Percentiles rank a stretch among this genome's conserved stretches.
Conservation (phyloP, 2,888 invertebrate genomes). For the Hypolimnas misippus region DNA sequence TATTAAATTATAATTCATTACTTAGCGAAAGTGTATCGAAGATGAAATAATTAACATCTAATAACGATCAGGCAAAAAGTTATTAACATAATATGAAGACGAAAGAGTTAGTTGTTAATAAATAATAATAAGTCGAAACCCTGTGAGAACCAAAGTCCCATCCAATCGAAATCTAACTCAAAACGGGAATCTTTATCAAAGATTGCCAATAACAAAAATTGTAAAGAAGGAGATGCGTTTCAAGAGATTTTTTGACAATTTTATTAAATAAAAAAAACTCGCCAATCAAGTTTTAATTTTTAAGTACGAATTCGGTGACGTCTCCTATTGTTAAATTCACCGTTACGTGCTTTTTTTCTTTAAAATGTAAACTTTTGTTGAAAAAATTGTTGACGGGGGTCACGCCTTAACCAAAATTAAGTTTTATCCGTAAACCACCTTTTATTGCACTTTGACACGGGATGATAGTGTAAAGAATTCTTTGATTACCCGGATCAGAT, state of each 20-base stretch:
- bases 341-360: conserved; percentile 68
- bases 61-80: background rate
- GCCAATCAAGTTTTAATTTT: conserved; percentile 82
- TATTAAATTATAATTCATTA: conserved; percentile 39
- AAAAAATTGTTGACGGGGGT: conserved; percentile 81
- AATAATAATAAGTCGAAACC: conserved; percentile 25
- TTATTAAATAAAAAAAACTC: conserved; percentile 62
- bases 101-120: background rate
- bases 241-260: conserved; percentile 68
- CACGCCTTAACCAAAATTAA: conserved; percentile 80
- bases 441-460: conserved; percentile 81
- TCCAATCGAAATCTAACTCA: conserved; percentile 27
- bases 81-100: background rate
- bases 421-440: conserved; percentile 76
- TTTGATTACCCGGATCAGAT: conserved; percentile 74
- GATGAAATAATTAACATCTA: conserved; percentile 4
- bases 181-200: conserved; percentile 39
- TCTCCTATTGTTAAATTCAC: conserved; percentile 68
- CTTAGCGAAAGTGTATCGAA: background rate
- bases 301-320: conserved; percentile 73
- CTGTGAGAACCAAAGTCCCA: conserved; percentile 38
- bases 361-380: conserved; percentile 71
- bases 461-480: conserved; percentile 64
- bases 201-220: conserved; percentile 48
- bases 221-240: conserved; percentile 65